These are phyloP conservation scores for Falco rusticolus DNA, from an alignment of 2,797 vertebrate genomes.

Conservation along the genomic window DNA sequence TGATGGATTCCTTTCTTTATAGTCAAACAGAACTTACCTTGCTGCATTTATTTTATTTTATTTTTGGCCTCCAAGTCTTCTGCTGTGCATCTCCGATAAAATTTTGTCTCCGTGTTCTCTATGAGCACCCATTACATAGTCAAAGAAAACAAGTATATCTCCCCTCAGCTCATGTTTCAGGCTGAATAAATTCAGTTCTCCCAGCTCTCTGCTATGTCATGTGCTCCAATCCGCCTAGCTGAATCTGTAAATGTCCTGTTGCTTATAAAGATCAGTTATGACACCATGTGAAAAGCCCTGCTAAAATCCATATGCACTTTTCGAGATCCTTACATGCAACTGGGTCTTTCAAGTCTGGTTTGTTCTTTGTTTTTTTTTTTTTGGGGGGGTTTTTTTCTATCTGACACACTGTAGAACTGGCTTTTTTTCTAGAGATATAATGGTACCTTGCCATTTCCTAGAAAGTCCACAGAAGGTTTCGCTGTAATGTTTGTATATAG, in stretches of 20 bases:
- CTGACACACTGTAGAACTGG: neutral
- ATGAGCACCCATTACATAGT: neutral
- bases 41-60: neutral
- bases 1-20: neutral
- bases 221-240: neutral
- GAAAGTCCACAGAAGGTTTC: neutral
- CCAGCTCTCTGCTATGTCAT: neutral
- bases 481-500: neutral
- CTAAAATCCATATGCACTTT: neutral
- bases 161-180: neutral
- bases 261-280: neutral
- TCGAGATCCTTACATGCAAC: neutral
- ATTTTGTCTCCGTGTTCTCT: neutral
- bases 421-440: neutral
- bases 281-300: neutral
- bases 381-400: neutral
- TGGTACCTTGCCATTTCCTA: neutral
- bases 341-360: neutral
- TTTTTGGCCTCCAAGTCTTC: neutral
- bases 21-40: neutral
- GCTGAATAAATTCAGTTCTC: neutral
- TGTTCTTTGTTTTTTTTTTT: neutral
- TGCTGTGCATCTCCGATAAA: neutral
- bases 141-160: neutral
- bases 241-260: neutral